Evolutionary conservation across 2,113 vertebrate genomes (phyloP).

Genomic region (Cavia porcellus): DNA sequence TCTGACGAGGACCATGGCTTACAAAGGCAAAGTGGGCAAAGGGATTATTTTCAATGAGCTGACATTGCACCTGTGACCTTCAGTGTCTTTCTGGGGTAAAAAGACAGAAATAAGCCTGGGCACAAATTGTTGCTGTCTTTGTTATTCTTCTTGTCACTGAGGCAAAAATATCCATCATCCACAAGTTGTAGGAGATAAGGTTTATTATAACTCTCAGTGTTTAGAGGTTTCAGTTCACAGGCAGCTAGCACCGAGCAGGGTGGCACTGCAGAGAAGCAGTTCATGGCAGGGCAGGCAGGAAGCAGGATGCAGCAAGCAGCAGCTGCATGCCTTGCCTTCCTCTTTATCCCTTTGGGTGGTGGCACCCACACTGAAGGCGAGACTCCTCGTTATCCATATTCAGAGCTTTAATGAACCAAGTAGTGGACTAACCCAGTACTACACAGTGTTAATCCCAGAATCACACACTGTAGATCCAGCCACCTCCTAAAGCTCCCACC

Average conservation of each 20-base stretch:
- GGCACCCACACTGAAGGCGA: too few species aligned
- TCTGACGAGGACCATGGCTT: background rate
- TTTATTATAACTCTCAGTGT: background rate
- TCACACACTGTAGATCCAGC: background rate
- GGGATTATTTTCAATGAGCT: background rate
- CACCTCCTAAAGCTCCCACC: background rate
- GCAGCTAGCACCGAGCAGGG: background rate
- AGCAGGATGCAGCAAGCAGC: background rate
- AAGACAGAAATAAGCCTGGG: background rate
- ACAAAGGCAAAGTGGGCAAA: background rate
- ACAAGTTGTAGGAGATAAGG: background rate
- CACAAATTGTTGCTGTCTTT: background rate
- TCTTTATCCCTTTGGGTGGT: background rate
- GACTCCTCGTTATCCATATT: background rate
- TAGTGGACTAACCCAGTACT: background rate
- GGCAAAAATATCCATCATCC: background rate
- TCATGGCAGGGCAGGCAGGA: background rate
- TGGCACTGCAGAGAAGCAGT: background rate
- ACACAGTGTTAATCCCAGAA: too few species aligned
- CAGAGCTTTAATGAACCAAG: background rate
- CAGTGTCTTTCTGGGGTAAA: background rate
- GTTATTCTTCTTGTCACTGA: background rate
- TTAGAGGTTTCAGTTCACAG: background rate
- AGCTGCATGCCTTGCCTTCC: background rate
- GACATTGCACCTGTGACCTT: background rate